Conservation (phyloP, 2,797 vertebrate genomes). For the Microhierax caerulescens region DNA sequence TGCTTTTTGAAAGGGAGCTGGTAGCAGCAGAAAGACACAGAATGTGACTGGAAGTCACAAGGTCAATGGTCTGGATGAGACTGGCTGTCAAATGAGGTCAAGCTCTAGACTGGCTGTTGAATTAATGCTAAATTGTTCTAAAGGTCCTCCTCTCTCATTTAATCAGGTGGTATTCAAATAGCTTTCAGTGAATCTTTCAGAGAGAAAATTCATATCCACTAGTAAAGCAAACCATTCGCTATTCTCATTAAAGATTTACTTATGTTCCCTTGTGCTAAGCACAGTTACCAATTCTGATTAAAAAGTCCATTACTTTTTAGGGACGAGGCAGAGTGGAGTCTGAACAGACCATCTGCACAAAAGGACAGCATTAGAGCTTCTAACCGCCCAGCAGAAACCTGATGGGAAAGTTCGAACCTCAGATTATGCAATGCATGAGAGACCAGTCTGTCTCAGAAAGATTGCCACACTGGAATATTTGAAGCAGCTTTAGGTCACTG, state of each 20-base stretch:
- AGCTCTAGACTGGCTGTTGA: not conserved
- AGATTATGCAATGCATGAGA: not conserved
- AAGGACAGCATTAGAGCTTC: not conserved
- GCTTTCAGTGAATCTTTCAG: not conserved
- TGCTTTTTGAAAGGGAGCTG: not conserved
- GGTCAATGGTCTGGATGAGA: not conserved
- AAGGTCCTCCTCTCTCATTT: not conserved
- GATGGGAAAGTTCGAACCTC: not conserved
- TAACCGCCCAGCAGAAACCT: not conserved
- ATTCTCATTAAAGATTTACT: slow-evolving; percentile 27
- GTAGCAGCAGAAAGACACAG: not conserved
- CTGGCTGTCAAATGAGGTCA: not conserved
- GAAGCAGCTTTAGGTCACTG: not conserved
- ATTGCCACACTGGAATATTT: not conserved
- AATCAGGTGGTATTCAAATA: not conserved
- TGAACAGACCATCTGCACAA: not conserved
- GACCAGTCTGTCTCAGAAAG: not conserved
- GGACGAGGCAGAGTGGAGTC: not conserved
- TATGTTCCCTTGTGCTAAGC: not conserved
- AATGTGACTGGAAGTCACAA: not conserved
- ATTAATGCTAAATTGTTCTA: not conserved
- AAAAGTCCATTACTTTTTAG: not conserved
- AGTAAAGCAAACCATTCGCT: not conserved
- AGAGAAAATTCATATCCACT: not conserved
- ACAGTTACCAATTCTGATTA: not conserved